Percentiles rank a stretch among this genome's conserved stretches.
These are phyloP conservation scores for Tenthredo livida DNA, from an alignment of 2,888 invertebrate genomes.

Conservation along the genomic window DNA sequence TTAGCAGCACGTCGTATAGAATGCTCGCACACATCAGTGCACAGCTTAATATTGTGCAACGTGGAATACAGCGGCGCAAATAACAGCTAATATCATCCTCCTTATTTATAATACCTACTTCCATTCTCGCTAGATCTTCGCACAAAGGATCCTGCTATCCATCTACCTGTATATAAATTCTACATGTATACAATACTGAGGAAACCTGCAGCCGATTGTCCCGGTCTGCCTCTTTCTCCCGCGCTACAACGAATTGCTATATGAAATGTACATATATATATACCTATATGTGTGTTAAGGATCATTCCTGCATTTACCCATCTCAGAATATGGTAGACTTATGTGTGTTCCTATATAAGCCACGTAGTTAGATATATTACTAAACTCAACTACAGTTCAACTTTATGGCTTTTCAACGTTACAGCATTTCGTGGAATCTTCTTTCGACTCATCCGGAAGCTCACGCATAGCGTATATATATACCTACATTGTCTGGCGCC, in stretches of 20 bases:
- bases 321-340: neutral
- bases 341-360: neutral
- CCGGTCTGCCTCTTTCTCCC: slow-evolving; percentile 37
- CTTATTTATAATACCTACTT: slow-evolving; percentile 3
- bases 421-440: slow-evolving; percentile 12
- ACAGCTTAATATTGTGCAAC: slow-evolving; percentile 40
- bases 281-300: slow-evolving; percentile 15
- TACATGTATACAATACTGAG: neutral
- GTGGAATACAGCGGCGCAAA: slow-evolving; percentile 45
- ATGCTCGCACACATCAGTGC: neutral
- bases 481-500: neutral
- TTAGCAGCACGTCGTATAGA: slow-evolving; percentile 12
- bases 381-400: neutral
- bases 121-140: slow-evolving; percentile 40
- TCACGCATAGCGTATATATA: neutral
- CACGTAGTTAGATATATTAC: slow-evolving; percentile 25
- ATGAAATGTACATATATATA: neutral
- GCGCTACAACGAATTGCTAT: slow-evolving; percentile 41
- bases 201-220: slow-evolving; percentile 28
- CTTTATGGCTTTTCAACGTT: slow-evolving; percentile 36
- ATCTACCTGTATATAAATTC: neutral
- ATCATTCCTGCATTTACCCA: slow-evolving; percentile 5
- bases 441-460: slow-evolving; percentile 44
- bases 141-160: slow-evolving; percentile 48
- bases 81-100: slow-evolving; percentile 41